Conservation (phyloP, 2,113 vertebrate species). For the Globicephala melas region DNA sequence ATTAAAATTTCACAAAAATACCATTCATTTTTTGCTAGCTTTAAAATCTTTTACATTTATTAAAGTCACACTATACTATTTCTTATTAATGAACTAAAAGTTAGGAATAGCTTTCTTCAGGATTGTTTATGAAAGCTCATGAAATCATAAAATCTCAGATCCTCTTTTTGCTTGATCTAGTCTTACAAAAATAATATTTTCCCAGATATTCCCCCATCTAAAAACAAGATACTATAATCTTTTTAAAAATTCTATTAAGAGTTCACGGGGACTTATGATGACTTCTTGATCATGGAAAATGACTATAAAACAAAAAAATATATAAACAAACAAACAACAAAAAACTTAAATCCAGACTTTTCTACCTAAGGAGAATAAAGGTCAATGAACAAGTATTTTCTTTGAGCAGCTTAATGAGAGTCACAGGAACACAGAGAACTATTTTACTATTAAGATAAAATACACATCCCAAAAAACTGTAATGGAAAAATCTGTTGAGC, state of each 20-base stretch:
- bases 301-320: neutral
- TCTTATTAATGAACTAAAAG: neutral
- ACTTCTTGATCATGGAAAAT: neutral
- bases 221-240: neutral
- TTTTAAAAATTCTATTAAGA: neutral
- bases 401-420: constrained; percentile 23
- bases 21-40: neutral
- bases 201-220: neutral
- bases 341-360: neutral
- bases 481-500: neutral
- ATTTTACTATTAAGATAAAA: neutral
- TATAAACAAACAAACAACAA: neutral
- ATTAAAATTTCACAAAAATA: neutral
- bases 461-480: neutral
- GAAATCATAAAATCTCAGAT: neutral
- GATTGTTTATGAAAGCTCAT: neutral
- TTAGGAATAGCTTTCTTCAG: neutral
- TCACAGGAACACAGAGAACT: neutral
- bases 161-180: neutral
- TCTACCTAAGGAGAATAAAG: neutral
- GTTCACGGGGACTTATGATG: neutral
- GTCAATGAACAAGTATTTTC: neutral
- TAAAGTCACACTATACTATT: neutral
- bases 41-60: neutral
- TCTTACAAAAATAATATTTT: neutral